These are phyloP conservation scores for Lepidochitona cinerea DNA, from an alignment of 2,888 invertebrate genomes.

Conservation along the genomic window DNA sequence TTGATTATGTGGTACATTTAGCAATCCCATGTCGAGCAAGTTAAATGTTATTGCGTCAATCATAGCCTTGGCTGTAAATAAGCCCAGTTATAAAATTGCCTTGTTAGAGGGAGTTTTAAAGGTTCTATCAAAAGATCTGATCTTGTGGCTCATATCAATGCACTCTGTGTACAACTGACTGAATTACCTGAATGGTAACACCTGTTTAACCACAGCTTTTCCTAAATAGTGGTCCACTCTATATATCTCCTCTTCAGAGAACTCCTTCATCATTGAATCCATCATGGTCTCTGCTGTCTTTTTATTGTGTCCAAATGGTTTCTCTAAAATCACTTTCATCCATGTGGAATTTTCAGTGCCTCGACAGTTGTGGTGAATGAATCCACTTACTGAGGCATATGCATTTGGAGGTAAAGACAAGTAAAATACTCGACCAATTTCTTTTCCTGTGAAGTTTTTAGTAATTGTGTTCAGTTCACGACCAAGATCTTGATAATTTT, in stretches of 20 bases:
- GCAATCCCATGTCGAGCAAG: too few relatives aligned
- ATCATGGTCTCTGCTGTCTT: conserved; percentile 86
- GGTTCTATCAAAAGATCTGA: too few relatives aligned
- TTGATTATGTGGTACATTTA: too few relatives aligned
- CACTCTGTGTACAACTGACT: too few relatives aligned
- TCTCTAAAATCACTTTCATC: conserved; percentile 96
- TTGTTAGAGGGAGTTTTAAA: too few relatives aligned
- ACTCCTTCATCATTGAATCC: conserved; percentile 86
- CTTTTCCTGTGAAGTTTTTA: neutral
- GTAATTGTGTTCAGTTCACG: conserved; percentile 9
- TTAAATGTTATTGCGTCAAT: too few relatives aligned
- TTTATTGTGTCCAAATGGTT: conserved; percentile 96
- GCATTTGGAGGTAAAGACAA: conserved; percentile 62
- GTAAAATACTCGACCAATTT: conserved; percentile 55
- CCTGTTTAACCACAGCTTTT: conserved; percentile 62
- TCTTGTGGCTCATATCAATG: too few relatives aligned
- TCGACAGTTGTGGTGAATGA: conserved; percentile 31
- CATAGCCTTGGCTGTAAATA: too few relatives aligned
- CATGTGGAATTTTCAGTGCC: conserved; percentile 72
- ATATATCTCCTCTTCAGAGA: conserved; percentile 86
- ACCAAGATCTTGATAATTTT: conserved; percentile 38
- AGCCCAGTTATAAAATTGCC: too few relatives aligned
- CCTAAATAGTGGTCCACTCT: conserved; percentile 99
- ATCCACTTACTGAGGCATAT: conserved; percentile 32
- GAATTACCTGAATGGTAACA: conserved; percentile 67